Base-by-base conservation (phyloP, 2,113 vertebrate genomes). In the Carollia perspicillata region DNA sequence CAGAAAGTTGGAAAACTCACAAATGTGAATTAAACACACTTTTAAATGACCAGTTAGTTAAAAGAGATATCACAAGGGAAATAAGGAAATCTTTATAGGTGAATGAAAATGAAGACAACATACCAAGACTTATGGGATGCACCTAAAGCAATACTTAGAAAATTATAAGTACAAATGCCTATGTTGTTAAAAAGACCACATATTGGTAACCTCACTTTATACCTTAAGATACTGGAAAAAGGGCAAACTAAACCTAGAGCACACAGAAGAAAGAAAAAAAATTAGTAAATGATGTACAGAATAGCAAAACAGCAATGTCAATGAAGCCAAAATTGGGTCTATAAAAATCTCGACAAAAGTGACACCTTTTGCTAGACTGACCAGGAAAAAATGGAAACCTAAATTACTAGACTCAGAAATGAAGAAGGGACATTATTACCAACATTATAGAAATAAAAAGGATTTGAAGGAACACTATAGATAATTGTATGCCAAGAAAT, bases 331-430 rank as follows among this genome's bases (percentile, higher is more conserved):
- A 83, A 47, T 84, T 96, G 26, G 1, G 84, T 88, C 49, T 90
- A 40, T 83, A 77, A 89, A 86, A 87, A 66, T 9, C 90, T 42
- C 22, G 84, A 40, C 12, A 74, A 91, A 87, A 94, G 5, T 83
- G n/a, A 60, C 42, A 33, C 37, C n/a, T 93, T 94, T 60, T 77
- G 8, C 37, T 92, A 71, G 37, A 44, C 33, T 85, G 77, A 60
- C 26, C 58, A 92, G 42, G 18, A 55, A 53, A 80, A 84, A 85
- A 86, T 47, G 49, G 49, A 93, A 51, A 84, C 5, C 91, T 16
- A 90, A 74, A 87, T 95, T 81, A 78, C 40, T 92, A n/a, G 63
- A 83, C 89, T 79, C 53, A 80, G 55, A 95, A 90, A 58, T 93
- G 17, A 85, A 95, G 42, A 84, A 37, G 23, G 37, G 68, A 49